Base-by-base conservation (phyloP, 2,113 vertebrate genomes). In the Peucedramus taeniatus region DNA sequence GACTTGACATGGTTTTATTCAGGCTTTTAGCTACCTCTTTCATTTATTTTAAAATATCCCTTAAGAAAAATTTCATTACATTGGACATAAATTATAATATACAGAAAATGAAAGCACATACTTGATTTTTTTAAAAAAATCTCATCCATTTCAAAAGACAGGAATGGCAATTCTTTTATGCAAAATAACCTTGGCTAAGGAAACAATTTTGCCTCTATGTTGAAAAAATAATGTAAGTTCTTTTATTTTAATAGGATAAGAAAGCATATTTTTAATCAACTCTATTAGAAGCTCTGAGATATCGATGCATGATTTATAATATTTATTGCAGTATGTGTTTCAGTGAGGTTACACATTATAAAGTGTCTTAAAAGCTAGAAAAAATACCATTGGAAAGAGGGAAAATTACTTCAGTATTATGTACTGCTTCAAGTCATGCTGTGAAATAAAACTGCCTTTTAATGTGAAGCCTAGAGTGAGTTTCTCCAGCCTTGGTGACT, bases 371-470 rank as follows among this genome's bases (percentile, higher is more conserved):
- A 91, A 95, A 89, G 35, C 68, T 87, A 45, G 40, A 4, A 37
- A 87, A 83, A 71, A 72, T 28, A 71, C n/a, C 35, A 65, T 68
- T 94, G 76, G 56, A 72, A 78, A 89, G 51, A 74, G 15, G 27
- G 49, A 93, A 87, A 92, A 96, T 96, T 0, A 74, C 75, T 95
- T 96, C 20, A 27, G 30, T 81, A 54, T 79, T 93, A 66, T 40
- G 21, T 85, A 95, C 42, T 63, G 53, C 66, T 93, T 89, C 27
- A 71, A 90, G 60, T 66, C 50, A 75, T 74, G 28, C 47, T 78
- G 68, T 94, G 87, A 96, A 87, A 69, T 79, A 93, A 93, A 89
- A 78, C 50, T 71, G 39, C 64, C 39, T 76, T 87, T 94, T 90
- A 83, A 87, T 89, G 39, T 14, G 47, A 53, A 90, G 57, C 45